Evolutionary conservation across 1,140 invertebrate species (phyloP).

Genomic region (Brachionus paranguensis): DNA sequence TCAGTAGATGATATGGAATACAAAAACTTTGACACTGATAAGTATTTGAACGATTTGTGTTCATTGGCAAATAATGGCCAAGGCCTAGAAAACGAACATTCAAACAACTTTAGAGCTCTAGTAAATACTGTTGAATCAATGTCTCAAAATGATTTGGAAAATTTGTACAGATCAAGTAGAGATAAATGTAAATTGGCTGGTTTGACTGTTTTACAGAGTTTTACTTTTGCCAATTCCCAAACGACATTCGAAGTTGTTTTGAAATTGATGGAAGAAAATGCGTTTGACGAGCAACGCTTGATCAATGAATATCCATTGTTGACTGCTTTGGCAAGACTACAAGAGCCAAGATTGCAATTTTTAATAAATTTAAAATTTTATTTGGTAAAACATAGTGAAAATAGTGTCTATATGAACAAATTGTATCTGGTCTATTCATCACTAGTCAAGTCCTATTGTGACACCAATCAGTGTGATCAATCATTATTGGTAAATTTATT

Average conservation of each 20-base stretch:
- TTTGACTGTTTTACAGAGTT: background rate
- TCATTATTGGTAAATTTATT: background rate
- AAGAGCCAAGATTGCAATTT: background rate
- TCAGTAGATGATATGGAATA: constrained; percentile 31
- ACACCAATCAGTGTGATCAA: background rate
- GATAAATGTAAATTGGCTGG: constrained; percentile 10
- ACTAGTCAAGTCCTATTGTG: background rate
- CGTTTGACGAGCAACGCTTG: background rate
- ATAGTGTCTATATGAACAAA: constrained; percentile 25
- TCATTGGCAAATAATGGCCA: background rate
- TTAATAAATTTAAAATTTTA: background rate
- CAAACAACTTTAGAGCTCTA: constrained; percentile 28
- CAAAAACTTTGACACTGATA: background rate
- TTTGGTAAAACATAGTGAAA: background rate
- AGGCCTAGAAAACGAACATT: constrained; percentile 34
- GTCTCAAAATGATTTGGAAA: background rate
- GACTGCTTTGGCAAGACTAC: constrained; percentile 34
- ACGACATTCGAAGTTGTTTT: background rate
- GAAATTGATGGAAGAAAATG: constrained; percentile 1
- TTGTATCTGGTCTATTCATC: constrained; percentile 30
- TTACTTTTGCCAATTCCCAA: constrained; percentile 22
- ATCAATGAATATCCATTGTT: constrained; percentile 37
- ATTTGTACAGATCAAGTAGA: background rate
- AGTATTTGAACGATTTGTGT: background rate
- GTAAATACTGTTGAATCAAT: background rate